Percentiles rank a stretch among this genome's conserved stretches.
Conservation (phyloP, 2,113 vertebrate species). For the Elgaria multicarinata region DNA sequence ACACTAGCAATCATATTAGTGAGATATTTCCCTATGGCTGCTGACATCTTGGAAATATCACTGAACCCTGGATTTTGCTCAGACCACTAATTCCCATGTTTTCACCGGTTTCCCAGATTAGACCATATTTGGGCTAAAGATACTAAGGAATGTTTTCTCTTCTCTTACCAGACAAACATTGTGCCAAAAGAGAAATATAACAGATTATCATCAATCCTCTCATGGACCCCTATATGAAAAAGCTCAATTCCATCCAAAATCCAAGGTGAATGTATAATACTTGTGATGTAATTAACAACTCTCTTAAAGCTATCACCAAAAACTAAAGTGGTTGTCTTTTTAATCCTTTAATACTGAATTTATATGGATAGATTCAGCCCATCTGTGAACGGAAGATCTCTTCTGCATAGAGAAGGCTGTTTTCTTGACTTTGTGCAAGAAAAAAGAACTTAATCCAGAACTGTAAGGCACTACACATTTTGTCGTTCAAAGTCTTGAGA, state of each 20-base stretch:
- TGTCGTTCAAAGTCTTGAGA: too few species aligned
- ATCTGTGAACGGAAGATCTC: not conserved
- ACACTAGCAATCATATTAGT: slow-evolving; percentile 30
- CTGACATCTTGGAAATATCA: slow-evolving; percentile 57
- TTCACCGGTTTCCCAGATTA: slow-evolving; percentile 60
- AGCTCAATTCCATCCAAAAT: not conserved
- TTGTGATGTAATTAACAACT: not conserved
- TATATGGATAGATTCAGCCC: not conserved
- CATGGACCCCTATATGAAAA: not conserved
- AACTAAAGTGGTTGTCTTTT: not conserved
- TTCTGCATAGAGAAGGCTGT: not conserved
- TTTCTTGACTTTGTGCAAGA: not conserved
- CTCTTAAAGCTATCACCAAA: not conserved
- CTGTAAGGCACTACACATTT: too few species aligned
- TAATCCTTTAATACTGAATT: not conserved
- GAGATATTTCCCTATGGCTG: slow-evolving; percentile 57
- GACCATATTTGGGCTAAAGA: slow-evolving; percentile 45
- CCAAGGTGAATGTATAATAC: not conserved
- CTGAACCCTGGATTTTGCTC: slow-evolving; percentile 58
- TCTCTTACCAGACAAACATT: not conserved
- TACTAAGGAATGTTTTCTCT: slow-evolving; percentile 52
- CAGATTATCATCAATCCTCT: not conserved
- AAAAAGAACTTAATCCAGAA: too few species aligned
- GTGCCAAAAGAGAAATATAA: not conserved
- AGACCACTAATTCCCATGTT: slow-evolving; percentile 54